Base-by-base conservation (phyloP, 2,797 vertebrate genomes). In the Enteromius viviparus region DNA sequence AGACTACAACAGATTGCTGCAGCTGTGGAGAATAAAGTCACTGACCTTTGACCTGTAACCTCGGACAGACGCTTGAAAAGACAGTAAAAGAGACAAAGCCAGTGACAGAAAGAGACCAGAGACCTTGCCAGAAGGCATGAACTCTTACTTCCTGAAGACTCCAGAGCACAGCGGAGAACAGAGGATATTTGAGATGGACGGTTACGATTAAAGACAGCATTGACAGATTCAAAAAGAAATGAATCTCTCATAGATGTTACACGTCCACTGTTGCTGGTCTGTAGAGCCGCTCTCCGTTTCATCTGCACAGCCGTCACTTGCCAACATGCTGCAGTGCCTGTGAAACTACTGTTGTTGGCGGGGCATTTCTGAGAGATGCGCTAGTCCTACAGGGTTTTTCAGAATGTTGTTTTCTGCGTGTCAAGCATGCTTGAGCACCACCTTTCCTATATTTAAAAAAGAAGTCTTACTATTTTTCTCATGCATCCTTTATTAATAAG, bases 21-120 rank as follows among this genome's bases (percentile, higher is more conserved):
- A 1, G 96, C 98, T 8, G 97, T 99, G 90, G 98, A 99, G 89
- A 99, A 99, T 92, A 99, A 99, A 92, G 98, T 99, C 91, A 99
- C 98, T 0, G 97, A 99, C 87, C 96, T 99, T 92, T 99, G 97
- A 83, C 83, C 78, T 81, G 82, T 81, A 68, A 79, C 80, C 77
- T 80, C 78, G 4, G 12, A 51, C 14, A 21, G 80, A 77, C 37
- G 51, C 71, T 77, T 62, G 29, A 37, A 70, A 62, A 85, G 84
- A 85, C 69, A 72, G n/a, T 19, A 55, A 74, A 37, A 49, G 64
- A 78, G 66, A 78, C 53, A 26, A 26, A 55, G 58, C 74, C 29
- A 84, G 23, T 85, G 75, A 88, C 29, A 6, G 69, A 51, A n/a
- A 42, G 84, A 37, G 60, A 60, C 81, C 85, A 79, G 79, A 87